Conservation (phyloP, 2,797 vertebrate genomes). For the Nyctibius grandis region DNA sequence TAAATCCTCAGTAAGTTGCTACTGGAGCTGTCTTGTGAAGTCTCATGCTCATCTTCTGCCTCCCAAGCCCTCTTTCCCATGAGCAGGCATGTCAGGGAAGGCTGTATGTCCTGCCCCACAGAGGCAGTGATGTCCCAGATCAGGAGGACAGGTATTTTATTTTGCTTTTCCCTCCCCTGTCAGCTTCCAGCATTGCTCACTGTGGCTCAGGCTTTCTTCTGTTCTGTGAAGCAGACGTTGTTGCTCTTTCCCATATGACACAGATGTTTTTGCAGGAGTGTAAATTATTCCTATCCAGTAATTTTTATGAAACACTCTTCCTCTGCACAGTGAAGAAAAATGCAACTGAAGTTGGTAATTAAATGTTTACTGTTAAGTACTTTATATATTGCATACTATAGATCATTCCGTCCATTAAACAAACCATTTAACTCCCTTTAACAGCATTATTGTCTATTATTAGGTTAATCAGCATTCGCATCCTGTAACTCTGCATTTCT, state of each 20-base stretch:
- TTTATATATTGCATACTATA: slow-evolving; percentile 49
- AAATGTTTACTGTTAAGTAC: slow-evolving; percentile 70
- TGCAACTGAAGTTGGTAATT: slow-evolving; percentile 56
- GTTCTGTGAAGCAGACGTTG: not conserved
- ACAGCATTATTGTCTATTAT: slow-evolving; percentile 62
- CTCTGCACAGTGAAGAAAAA: slow-evolving; percentile 38
- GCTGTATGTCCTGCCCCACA: not conserved
- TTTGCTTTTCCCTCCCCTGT: not conserved
- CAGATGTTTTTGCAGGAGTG: not conserved
- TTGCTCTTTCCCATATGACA: not conserved
- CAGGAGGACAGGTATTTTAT: not conserved
- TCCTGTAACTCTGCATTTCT: slow-evolving; percentile 51
- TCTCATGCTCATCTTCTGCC: not conserved
- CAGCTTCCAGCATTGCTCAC: not conserved
- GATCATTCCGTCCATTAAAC: slow-evolving; percentile 60
- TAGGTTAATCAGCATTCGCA: slow-evolving; percentile 66
- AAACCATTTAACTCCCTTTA: slow-evolving; percentile 58
- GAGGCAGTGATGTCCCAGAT: not conserved
- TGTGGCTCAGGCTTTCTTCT: not conserved
- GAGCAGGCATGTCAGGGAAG: not conserved
- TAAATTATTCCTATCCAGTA: slow-evolving; percentile 51
- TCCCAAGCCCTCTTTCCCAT: not conserved
- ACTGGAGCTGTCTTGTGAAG: not conserved
- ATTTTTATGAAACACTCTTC: slow-evolving; percentile 41
- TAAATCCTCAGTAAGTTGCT: not conserved